Evolutionary conservation across 1,140 invertebrate species (phyloP), one percentile per base, ranked within the genome.

Genomic region (Anagrus nilaparvatae): DNA sequence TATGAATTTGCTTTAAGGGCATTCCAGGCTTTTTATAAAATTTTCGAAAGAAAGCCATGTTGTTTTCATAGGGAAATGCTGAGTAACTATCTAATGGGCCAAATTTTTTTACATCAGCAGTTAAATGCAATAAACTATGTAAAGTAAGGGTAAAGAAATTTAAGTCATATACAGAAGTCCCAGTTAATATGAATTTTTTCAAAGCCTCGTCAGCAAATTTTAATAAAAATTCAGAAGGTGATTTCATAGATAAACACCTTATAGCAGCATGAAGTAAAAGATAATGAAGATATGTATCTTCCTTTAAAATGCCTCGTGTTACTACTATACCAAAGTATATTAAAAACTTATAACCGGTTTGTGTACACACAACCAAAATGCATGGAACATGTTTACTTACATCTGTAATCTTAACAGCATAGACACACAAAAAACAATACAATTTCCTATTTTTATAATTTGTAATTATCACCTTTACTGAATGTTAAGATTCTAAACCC

Each of bases 81-180:
- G 34, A 42, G 36, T 45, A 44, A 23, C 27, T 28, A 16, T 49
- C 38, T 17, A 53, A 21, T 31, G 28, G 20, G 20, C 51, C 50
- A 41, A 43, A 53, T 25, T 29, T 39, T 41, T 44, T 35, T 16
- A 46, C 46, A 42, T 56, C 54, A 41, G 47, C 52, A 12, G 28
- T 16, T 23, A 56, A 25, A 50, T 54, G 50, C 17, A 36, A 32
- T 9, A 56, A 39, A 39, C 10, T 32, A 40, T 53, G 52, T 14
- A 52, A 37, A 45, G 51, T 54, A 31, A 47, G 48, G 7, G 29
- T 39, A 27, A 45, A 40, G 33, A 35, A 40, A 12, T 18, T 20
- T 6, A 21, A 13, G 12, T 21, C 34, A 13, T 36, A 36, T 12
- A 36, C 23, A 21, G 3, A 12, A n/a, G 17, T 9, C 20, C 12